phyloP scores from a whole-genome alignment of 2,113 vertebrate species.

The Epinephelus fuscoguttatus region DNA sequence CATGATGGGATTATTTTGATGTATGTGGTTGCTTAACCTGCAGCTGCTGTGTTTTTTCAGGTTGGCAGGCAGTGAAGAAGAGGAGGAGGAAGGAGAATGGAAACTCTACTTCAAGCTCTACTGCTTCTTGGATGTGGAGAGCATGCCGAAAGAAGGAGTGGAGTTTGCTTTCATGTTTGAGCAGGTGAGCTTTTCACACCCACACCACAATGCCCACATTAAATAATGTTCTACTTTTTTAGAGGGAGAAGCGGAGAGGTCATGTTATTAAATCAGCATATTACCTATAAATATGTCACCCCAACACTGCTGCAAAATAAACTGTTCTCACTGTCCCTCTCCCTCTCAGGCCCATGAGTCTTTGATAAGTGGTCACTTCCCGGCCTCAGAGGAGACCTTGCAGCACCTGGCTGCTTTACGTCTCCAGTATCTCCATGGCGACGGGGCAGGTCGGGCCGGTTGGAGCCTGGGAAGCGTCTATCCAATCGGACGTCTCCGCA shows the following conservation, averaged over 20 bases:
- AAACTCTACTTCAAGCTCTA: slow-evolving; percentile 95
- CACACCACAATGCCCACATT: not conserved
- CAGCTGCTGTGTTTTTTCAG: slow-evolving; percentile 68
- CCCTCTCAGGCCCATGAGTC: slow-evolving; percentile 90
- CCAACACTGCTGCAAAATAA: not conserved
- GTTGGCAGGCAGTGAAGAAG: slow-evolving; percentile 89
- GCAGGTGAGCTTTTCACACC: slow-evolving; percentile 78
- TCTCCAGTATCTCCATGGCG: slow-evolving; percentile 92
- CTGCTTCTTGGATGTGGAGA: slow-evolving; percentile 94
- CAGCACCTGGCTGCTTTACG: slow-evolving; percentile 92
- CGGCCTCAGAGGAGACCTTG: slow-evolving; percentile 91
- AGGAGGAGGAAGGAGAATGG: slow-evolving; percentile 91
- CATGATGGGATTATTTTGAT: not conserved
- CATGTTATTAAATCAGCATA: no score
- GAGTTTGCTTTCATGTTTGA: slow-evolving; percentile 98
- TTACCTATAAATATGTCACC: no score
- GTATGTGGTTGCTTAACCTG: not conserved
- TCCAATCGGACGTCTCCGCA: slow-evolving; percentile 91
- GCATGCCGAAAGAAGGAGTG: slow-evolving; percentile 92
- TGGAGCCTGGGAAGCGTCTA: slow-evolving; percentile 91
- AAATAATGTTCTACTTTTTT: no score
- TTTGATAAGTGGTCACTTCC: slow-evolving; percentile 93
- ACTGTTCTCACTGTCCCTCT: not conserved
- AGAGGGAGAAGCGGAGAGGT: no score
- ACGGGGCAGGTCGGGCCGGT: slow-evolving; percentile 87